phyloP scores from a whole-genome alignment of 2,888 invertebrate species.

The Phasia obesa region DNA sequence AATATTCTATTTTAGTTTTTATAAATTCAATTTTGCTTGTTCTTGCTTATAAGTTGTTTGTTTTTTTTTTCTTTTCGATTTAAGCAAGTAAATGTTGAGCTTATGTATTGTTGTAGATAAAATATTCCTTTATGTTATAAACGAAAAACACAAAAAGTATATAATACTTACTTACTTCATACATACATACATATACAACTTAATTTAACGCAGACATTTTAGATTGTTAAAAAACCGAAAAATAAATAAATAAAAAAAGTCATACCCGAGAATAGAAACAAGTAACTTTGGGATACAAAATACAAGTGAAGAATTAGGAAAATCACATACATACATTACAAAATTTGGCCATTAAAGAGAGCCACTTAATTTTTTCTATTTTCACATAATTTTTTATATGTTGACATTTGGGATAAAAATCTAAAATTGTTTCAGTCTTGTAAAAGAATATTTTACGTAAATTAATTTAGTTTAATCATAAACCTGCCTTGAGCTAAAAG shows the following conservation, averaged over 20 bases:
- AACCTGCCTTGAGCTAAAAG: constrained; percentile 3
- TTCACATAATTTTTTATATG: constrained; percentile 7
- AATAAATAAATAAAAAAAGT: constrained; percentile 25
- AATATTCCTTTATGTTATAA: constrained; percentile 20
- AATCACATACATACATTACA: constrained; percentile 28
- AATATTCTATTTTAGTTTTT: neutral
- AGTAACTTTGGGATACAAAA: constrained; percentile 28
- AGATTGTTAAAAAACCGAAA: too few species aligned
- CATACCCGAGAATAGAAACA: constrained; percentile 52
- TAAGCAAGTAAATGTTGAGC: constrained; percentile 54
- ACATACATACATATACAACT: constrained; percentile 8
- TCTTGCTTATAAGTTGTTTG: too few species aligned
- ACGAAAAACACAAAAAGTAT: neutral
- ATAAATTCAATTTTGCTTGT: too few species aligned
- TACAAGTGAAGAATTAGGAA: constrained; percentile 21
- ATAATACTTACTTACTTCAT: neutral
- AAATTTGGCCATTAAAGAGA: constrained; percentile 51
- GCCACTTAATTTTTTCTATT: constrained; percentile 46
- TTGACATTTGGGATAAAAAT: constrained; percentile 45
- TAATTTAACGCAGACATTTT: constrained; percentile 46
- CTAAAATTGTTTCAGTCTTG: constrained; percentile 41
- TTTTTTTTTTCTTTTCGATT: constrained; percentile 20
- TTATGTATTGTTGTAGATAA: constrained; percentile 15
- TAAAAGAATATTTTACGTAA: constrained; percentile 20
- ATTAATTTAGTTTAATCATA: constrained; percentile 3